These are phyloP conservation scores for Nomada fucata DNA, from an alignment of 2,888 invertebrate species.

Conservation along the genomic window DNA sequence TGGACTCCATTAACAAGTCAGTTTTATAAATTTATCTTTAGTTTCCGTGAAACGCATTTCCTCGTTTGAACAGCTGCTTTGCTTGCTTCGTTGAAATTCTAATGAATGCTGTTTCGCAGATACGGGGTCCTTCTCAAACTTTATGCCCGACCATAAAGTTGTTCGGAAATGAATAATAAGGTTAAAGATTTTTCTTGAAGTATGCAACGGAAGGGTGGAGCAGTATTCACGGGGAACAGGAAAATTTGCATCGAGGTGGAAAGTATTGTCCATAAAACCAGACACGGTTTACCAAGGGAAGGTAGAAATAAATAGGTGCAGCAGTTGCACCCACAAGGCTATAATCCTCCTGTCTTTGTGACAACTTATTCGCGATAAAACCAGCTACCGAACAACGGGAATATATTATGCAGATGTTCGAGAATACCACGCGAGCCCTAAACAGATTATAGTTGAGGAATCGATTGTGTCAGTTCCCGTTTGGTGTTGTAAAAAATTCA, in stretches of 20 bases:
- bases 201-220: not conserved
- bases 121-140: not conserved
- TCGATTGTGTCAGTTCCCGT: constrained; percentile 1
- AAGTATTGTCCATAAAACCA: not conserved
- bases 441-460: constrained; percentile 10
- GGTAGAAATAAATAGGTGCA: constrained; percentile 5
- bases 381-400: not conserved
- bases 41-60: not conserved
- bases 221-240: not conserved
- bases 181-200: not conserved
- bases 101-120: not conserved
- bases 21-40: too few relatives aligned
- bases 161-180: not conserved
- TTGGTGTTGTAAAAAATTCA: not conserved
- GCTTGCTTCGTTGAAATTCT: too few relatives aligned
- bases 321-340: not conserved
- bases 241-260: constrained; percentile 7
- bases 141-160: not conserved
- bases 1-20: not conserved
- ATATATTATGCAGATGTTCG: not conserved
- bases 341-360: not conserved
- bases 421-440: not conserved
- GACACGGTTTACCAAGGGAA: not conserved
- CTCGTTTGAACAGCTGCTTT: too few relatives aligned
- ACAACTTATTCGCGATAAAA: constrained; percentile 16